These are phyloP conservation scores for Chondrosia reniformis DNA, from an alignment of 37 sponge, comb jelly and placozoan genomes.

Conservation along the genomic window DNA sequence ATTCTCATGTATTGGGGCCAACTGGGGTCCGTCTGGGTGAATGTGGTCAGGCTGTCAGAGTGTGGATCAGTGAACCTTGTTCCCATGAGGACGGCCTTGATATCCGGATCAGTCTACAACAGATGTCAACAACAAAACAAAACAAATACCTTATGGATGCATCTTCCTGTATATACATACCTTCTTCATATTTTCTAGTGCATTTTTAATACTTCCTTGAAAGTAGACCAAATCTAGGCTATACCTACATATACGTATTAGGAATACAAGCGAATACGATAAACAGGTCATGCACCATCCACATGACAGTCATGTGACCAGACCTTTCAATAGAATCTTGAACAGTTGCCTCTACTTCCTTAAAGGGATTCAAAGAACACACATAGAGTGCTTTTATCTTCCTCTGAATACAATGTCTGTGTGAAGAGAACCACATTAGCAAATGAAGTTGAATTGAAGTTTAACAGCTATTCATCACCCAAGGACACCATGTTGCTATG, in stretches of 20 bases:
- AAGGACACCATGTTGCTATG: no score
- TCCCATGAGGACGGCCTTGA: slow-evolving; percentile 91
- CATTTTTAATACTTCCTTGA: slow-evolving; percentile 39
- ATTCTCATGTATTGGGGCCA: slow-evolving; percentile 94
- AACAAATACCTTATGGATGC: no score
- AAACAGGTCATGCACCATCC: not conserved
- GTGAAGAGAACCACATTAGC: no score
- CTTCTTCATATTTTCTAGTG: slow-evolving; percentile 48
- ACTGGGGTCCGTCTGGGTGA: slow-evolving; percentile 63
- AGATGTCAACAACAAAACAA: not conserved
- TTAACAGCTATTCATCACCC: no score
- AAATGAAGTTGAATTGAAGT: no score
- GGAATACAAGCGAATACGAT: not conserved
- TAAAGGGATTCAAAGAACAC: slow-evolving; percentile 38
- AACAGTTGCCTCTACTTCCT: slow-evolving; percentile 76
- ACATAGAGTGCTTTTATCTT: slow-evolving; percentile 71
- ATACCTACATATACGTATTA: slow-evolving; percentile 40
- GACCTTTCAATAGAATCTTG: slow-evolving; percentile 25
- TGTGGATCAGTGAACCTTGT: slow-evolving; percentile 84
- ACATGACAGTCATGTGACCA: not conserved
- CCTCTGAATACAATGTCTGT: not conserved
- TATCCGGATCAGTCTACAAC: slow-evolving; percentile 32
- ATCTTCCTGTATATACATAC: not conserved
- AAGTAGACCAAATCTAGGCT: slow-evolving; percentile 41
- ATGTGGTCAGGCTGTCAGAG: slow-evolving; percentile 52